These are phyloP conservation scores for Grus americana DNA, from an alignment of 2,113 vertebrate species.

Conservation along the genomic window DNA sequence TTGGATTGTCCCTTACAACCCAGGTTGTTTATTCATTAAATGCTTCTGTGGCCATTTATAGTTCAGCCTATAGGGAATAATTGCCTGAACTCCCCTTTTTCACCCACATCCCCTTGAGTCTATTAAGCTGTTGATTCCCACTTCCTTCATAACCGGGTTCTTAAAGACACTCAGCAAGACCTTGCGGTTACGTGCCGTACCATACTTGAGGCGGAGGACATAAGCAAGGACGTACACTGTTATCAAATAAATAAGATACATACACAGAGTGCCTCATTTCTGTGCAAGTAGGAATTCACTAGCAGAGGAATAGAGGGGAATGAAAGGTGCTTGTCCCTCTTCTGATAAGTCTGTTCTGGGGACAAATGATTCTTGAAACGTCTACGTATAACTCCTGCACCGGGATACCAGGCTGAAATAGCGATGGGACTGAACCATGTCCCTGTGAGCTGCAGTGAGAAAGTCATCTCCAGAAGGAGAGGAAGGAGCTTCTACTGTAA, in stretches of 20 bases:
- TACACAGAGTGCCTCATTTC: background rate
- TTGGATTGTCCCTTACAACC: background rate
- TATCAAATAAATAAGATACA: background rate
- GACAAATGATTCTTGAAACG: background rate
- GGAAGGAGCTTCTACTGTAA: background rate
- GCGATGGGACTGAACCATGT: background rate
- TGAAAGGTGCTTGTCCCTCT: background rate
- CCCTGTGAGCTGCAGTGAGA: background rate
- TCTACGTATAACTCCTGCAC: background rate
- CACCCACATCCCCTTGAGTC: background rate
- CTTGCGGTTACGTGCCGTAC: background rate
- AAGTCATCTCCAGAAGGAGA: background rate
- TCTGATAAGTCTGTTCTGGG: background rate
- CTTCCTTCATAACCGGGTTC: background rate
- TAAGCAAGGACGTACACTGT: background rate
- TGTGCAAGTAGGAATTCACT: background rate
- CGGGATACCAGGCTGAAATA: background rate
- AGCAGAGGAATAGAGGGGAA: background rate
- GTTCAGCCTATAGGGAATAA: background rate
- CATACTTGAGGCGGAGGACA: background rate
- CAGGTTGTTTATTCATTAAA: background rate
- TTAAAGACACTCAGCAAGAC: background rate
- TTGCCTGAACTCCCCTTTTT: background rate
- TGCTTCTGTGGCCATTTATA: background rate
- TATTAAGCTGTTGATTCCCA: background rate